Evolutionary conservation across 92 coral and sea anemone genomes (phyloP).

Genomic region (Parazoanthus darwini): DNA sequence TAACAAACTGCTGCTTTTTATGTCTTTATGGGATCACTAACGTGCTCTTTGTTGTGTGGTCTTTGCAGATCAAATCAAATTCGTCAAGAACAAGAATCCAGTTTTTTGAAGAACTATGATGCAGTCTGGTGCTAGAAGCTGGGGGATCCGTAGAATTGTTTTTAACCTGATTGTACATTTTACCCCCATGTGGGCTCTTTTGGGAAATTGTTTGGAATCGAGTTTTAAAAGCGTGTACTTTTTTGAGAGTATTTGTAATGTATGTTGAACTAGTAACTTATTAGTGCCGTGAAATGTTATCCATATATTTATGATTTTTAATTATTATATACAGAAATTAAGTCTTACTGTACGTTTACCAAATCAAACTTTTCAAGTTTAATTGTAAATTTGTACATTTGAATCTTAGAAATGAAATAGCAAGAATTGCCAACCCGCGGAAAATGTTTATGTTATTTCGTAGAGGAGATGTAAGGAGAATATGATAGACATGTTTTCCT

Average conservation of each 20-base stretch:
- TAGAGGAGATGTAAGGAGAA: too few species aligned
- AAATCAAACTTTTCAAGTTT: background rate
- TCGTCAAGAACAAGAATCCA: conserved; percentile 81
- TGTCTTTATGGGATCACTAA: background rate
- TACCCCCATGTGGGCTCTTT: background rate
- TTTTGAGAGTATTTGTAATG: background rate
- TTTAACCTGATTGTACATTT: background rate
- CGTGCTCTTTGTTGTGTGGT: background rate
- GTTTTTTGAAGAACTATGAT: conserved; percentile 81
- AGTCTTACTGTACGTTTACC: background rate
- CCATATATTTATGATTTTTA: background rate
- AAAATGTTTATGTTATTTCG: too few species aligned
- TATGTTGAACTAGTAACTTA: background rate
- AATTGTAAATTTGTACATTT: background rate
- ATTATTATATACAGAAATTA: background rate
- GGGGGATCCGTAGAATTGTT: background rate
- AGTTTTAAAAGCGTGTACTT: background rate
- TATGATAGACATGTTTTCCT: too few species aligned
- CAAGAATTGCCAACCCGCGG: too few species aligned
- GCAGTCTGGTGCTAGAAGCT: background rate
- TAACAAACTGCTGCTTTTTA: too few species aligned
- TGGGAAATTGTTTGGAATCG: too few species aligned
- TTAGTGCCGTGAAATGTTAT: background rate
- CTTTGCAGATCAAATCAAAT: conserved; percentile 69
- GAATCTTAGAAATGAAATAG: background rate